Percentiles rank a stretch among this genome's conserved stretches.
phyloP scores from a whole-genome alignment of 2,888 invertebrate species.

The Cylloceria caligata region DNA sequence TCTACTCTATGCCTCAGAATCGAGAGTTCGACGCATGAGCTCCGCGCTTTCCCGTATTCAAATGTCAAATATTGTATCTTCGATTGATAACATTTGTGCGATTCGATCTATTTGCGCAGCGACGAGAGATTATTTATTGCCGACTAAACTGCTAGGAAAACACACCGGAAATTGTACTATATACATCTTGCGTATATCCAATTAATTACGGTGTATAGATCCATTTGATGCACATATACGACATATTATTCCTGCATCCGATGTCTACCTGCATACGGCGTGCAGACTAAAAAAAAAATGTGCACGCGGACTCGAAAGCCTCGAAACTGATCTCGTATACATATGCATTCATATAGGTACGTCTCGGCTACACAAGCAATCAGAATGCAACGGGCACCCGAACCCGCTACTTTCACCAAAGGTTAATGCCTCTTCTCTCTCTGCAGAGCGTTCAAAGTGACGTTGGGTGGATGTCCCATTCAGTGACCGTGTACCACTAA shows the following conservation, averaged over 20 bases:
- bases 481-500: background rate
- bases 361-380: slow-evolving; percentile 22
- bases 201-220: slow-evolving; percentile 22
- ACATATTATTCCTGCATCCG: background rate
- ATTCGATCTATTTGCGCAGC: slow-evolving; percentile 23
- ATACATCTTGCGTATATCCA: slow-evolving; percentile 2
- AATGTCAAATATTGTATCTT: slow-evolving; percentile 16
- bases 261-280: background rate
- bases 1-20: background rate
- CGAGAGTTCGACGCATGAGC: no score
- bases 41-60: slow-evolving; percentile 11
- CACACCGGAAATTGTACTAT: slow-evolving; percentile 24
- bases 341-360: slow-evolving; percentile 9
- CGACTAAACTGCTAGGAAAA: slow-evolving; percentile 1
- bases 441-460: slow-evolving; percentile 22
- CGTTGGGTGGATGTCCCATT: background rate
- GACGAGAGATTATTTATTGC: slow-evolving; percentile 26
- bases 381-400: slow-evolving; percentile 71
- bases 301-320: slow-evolving; percentile 2
- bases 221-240: background rate
- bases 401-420: slow-evolving; percentile 77
- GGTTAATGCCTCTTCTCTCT: slow-evolving; percentile 77
- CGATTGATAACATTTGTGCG: slow-evolving; percentile 8
- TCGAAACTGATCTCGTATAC: slow-evolving; percentile 29
- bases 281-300: background rate